phyloP scores from a whole-genome alignment of 2,113 vertebrate genomes.

The Pagrus major region DNA sequence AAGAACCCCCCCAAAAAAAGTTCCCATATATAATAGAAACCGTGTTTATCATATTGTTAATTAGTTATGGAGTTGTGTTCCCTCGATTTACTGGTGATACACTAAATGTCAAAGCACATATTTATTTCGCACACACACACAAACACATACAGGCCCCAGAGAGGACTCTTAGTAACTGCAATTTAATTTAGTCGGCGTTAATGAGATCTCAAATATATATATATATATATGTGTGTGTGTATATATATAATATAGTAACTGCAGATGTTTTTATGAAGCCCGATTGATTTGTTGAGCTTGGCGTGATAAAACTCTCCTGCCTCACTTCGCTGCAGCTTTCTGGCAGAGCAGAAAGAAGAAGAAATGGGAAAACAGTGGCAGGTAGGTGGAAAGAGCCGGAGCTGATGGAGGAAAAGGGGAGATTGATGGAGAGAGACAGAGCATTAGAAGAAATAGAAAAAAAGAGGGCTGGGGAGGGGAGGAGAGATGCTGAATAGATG shows the following conservation, averaged over 20 bases:
- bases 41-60: slow-evolving; percentile 35
- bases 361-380: slow-evolving; percentile 26
- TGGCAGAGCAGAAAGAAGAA: neutral
- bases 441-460: slow-evolving; percentile 8
- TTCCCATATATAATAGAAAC: slow-evolving; percentile 17
- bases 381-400: slow-evolving; percentile 17
- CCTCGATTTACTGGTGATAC: neutral
- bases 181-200: slow-evolving; percentile 43
- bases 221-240: too few species aligned
- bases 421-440: neutral
- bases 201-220: slow-evolving; percentile 27
- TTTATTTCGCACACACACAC: neutral
- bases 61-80: slow-evolving; percentile 32
- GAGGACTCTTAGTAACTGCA: slow-evolving; percentile 29
- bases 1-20: neutral
- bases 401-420: slow-evolving; percentile 18
- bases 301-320: neutral
- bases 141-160: neutral
- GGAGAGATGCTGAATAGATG: slow-evolving; percentile 23
- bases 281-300: slow-evolving; percentile 22
- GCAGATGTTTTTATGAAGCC: slow-evolving; percentile 12
- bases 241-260: neutral
- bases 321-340: slow-evolving; percentile 5
- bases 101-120: slow-evolving; percentile 15
- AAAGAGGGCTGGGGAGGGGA: slow-evolving; percentile 3